Percentiles rank a stretch among this genome's conserved stretches.
Evolutionary conservation across 2,888 invertebrate genomes (phyloP).

Genomic region (Aproaerema taeniolella): DNA sequence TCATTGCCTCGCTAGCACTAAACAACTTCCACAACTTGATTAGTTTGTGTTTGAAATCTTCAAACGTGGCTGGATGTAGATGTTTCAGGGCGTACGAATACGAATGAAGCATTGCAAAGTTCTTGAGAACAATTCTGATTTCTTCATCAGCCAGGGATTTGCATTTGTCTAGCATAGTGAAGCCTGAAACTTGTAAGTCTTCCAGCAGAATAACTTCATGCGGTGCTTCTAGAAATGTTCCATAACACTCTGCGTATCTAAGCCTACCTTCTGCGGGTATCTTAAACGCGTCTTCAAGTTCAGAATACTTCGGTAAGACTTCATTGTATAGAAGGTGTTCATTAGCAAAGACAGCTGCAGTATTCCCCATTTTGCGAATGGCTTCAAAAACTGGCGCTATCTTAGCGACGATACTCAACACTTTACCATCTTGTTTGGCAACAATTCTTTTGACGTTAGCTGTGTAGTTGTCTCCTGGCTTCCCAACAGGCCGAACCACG

Average conservation of each 20-base stretch:
- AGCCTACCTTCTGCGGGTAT: constrained; percentile 29
- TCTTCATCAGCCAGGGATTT: constrained; percentile 6
- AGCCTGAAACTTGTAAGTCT: constrained; percentile 31
- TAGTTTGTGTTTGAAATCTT: background rate
- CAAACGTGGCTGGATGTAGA: constrained; percentile 22
- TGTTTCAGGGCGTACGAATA: constrained; percentile 33
- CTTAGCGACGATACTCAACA: constrained; percentile 33
- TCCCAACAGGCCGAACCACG: constrained; percentile 28
- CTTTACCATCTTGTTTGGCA: constrained; percentile 27
- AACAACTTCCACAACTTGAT: background rate
- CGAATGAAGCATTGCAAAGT: constrained; percentile 34
- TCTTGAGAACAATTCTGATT: constrained; percentile 29
- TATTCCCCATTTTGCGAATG: constrained; percentile 19
- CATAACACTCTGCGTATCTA: constrained; percentile 33
- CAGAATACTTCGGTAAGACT: constrained; percentile 30
- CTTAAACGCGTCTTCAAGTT: constrained; percentile 25
- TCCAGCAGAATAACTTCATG: constrained; percentile 40
- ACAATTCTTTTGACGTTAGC: constrained; percentile 30
- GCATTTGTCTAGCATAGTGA: constrained; percentile 31
- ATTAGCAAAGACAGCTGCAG: constrained; percentile 27
- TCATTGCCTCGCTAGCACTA: background rate
- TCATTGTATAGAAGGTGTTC: constrained; percentile 35
- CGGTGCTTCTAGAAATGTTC: constrained; percentile 24
- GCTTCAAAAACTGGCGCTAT: constrained; percentile 27
- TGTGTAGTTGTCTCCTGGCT: constrained; percentile 35